These are phyloP conservation scores for Platygyra sinensis DNA, from an alignment of 64 coral and sea anemone species.

Conservation along the genomic window DNA sequence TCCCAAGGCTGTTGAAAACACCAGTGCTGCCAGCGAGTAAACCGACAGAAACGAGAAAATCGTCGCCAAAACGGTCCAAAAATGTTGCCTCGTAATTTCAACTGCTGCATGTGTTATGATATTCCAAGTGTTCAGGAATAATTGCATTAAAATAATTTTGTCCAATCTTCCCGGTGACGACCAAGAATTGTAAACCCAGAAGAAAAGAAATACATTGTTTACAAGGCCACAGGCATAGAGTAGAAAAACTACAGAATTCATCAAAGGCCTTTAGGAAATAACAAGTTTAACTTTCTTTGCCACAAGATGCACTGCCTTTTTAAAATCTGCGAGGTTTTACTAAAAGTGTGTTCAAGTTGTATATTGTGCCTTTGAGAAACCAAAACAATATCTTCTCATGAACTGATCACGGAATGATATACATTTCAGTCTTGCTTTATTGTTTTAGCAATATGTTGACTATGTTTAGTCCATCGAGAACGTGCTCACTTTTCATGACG, in stretches of 20 bases:
- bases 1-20: background rate
- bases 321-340: no score
- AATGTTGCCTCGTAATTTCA: background rate
- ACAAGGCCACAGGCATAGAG: background rate
- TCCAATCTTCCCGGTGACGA: background rate
- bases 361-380: no score
- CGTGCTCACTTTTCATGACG: no score
- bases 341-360: no score
- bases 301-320: no score
- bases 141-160: background rate
- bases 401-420: no score
- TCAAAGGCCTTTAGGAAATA: background rate
- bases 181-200: background rate
- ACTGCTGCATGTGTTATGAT: background rate
- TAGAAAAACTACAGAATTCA: background rate
- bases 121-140: slow-evolving; percentile 1
- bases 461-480: no score
- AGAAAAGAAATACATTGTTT: background rate
- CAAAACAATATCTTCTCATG: no score
- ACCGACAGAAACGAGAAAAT: background rate
- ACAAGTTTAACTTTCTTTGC: no score
- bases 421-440: no score
- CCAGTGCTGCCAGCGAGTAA: background rate
- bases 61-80: background rate
- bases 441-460: no score